Evolutionary conservation across 1,140 invertebrate genomes (phyloP), one percentile per base, ranked within the genome.

Genomic region (Leptinotarsa lineolata): DNA sequence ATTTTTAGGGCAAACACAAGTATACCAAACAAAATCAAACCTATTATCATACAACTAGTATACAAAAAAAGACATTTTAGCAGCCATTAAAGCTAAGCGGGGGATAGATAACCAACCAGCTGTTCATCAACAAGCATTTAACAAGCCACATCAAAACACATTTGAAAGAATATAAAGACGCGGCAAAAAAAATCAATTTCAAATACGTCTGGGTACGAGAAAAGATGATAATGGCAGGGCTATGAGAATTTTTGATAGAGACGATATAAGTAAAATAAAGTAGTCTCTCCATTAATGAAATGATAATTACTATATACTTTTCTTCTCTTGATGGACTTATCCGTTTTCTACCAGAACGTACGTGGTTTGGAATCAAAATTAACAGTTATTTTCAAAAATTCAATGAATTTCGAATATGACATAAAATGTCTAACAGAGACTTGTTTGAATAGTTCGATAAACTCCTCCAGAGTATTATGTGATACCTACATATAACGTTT

Each of bases 261-360:
- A 21, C 21, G 59, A 46, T 46, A 46, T 46, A 46, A 46, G 45
- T 13, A 46, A 46, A 46, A 21, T 61, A 61, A 61, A 61, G 16
- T 61, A 18, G 16, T n/a, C n/a, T n/a, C 59, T 8, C n/a, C 21
- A 61, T n/a, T 8, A n/a, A 61, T 21, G 4, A 61, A 18, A 61
- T n/a, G 16, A 18, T n/a, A n/a, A n/a, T n/a, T n/a, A n/a, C n/a
- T 61, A 61, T 61, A 18, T 8, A 61, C 59, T 18, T n/a, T n/a
- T 6, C 59, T 8, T 21, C n/a, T 61, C 45, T 13, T 61, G 16
- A 61, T 61, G 59, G 59, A 61, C n/a, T n/a, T 61, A 18, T 61
- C 59, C 16, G 16, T 61, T 61, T 61, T 61, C 21, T 61, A 61
- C 21, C 59, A 61, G 21, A 61, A 61, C n/a, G 59, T 61, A 61